Percentiles rank a stretch among this genome's conserved stretches.
Conservation (phyloP, 2,113 vertebrate genomes). For the Galemys pyrenaicus region DNA sequence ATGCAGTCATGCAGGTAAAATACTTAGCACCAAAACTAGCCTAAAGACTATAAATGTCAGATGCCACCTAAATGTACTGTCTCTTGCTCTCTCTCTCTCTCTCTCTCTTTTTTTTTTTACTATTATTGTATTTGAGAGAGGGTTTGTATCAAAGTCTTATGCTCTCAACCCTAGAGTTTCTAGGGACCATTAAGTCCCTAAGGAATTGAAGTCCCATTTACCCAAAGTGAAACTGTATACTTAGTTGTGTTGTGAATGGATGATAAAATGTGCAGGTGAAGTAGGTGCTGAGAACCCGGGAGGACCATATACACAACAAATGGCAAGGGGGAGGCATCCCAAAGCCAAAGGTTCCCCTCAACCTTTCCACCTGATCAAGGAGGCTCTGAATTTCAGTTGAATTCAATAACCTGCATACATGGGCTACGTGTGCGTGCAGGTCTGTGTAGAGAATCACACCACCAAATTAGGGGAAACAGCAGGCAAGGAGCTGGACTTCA, state of each 20-base stretch:
- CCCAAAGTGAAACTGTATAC: neutral
- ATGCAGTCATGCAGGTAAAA: too few relatives aligned
- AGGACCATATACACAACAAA: neutral
- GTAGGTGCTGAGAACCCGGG: neutral
- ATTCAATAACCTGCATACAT: neutral
- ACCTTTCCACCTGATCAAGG: neutral
- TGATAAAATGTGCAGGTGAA: neutral
- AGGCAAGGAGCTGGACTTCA: neutral
- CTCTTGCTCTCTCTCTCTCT: too few relatives aligned
- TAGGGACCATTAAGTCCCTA: too few relatives aligned
- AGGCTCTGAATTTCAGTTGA: neutral
- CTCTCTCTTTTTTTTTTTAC: too few relatives aligned
- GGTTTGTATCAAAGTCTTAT: neutral
- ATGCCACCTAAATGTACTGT: fast-evolving
- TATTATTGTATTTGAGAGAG: neutral
- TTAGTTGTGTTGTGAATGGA: neutral
- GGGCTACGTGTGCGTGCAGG: fast-evolving
- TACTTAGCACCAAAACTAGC: neutral
- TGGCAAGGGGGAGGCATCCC: neutral
- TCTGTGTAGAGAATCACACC: neutral
- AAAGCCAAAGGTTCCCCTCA: neutral
- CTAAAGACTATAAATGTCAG: too few relatives aligned
- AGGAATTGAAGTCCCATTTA: neutral
- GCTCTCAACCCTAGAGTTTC: too few relatives aligned
- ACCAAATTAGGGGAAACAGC: neutral